Evolutionary conservation across 2,888 invertebrate genomes (phyloP), one percentile per base, ranked within the genome.

Genomic region (Torymus auratus): DNA sequence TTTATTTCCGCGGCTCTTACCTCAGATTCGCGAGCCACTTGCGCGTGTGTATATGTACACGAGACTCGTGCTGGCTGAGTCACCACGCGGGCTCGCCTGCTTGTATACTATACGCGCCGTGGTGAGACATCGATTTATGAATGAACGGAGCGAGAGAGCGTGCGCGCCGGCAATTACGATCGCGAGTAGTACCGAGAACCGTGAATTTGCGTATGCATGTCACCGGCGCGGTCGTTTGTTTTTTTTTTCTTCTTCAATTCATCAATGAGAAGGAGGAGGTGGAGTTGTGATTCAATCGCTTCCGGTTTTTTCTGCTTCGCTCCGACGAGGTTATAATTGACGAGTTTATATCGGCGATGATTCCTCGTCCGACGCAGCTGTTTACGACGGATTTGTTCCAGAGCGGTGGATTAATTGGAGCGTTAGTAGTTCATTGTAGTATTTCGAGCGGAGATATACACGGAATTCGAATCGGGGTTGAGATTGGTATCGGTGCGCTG

Each of bases 101-200:
- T 7, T 52, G 7, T 41, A 41, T 41, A 41, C 41, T 41, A 41
- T 41, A 28, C 76, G 73, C 76, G n/a, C 68, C 67, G 82, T 83
- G 83, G 80, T 83, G 78, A 70, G 81, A 82, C 82, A 70, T 84
- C 86, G 87, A 87, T 88, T 88, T 88, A 88, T 88, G 88, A 88
- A 88, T 88, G 88, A 88, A 88, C 86, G 86, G 83, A 60, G 15
- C 28, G n/a, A 28, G 50, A 10, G 17, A 55, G 20, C 61, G 56
- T 60, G 20, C 64, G n/a, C 58, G 17, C 53, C 56, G 14, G 50
- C 69, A 23, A 72, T 71, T 72, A 72, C 20, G 81, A 20, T 64
- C 78, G 55, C 65, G 4, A 4, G 52, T 64, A 10, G 20, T 73
- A 73, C 62, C 65, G 56, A 80, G 76, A 67, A 76, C 62, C 41